These are phyloP conservation scores for Drosophila arizonae DNA, from an alignment of 1,140 invertebrate genomes.

Conservation along the genomic window DNA sequence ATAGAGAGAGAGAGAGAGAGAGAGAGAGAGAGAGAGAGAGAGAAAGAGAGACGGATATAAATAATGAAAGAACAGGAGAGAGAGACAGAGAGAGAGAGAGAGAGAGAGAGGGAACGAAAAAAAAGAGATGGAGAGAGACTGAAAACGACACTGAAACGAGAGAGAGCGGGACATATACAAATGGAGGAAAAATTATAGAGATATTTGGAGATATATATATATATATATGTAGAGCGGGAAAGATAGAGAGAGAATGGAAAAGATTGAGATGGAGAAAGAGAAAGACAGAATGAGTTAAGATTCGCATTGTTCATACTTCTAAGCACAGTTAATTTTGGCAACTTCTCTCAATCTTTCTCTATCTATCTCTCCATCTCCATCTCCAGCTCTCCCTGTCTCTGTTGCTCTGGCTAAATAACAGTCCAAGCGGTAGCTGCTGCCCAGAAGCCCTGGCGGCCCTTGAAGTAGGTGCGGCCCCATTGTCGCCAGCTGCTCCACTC, in stretches of 20 bases:
- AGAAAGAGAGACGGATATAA: not conserved
- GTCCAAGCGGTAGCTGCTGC: not conserved
- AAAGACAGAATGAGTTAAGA: too few species aligned
- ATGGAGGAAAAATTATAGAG: too few species aligned
- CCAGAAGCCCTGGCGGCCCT: not conserved
- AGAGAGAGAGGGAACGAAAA: not conserved
- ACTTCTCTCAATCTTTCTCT: too few species aligned
- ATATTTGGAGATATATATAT: too few species aligned
- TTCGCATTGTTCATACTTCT: too few species aligned
- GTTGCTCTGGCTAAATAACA: not conserved
- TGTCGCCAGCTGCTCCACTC: conserved; percentile 3
- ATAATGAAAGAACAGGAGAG: too few species aligned
- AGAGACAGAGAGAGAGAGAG: not conserved
- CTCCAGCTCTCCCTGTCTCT: not conserved
- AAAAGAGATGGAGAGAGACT: too few species aligned
- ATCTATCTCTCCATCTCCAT: not conserved
- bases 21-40: not conserved
- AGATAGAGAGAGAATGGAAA: too few species aligned
- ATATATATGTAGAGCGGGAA: too few species aligned
- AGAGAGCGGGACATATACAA: too few species aligned
- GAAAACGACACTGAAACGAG: too few species aligned
- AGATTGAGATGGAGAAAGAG: too few species aligned
- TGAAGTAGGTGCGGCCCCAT: conserved; percentile 18
- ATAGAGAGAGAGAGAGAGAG: not conserved
- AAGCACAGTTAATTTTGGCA: not conserved